Percentiles rank a stretch among this genome's conserved stretches.
phyloP scores from a whole-genome alignment of 2,113 vertebrate species.

The Synodontis membranacea region DNA sequence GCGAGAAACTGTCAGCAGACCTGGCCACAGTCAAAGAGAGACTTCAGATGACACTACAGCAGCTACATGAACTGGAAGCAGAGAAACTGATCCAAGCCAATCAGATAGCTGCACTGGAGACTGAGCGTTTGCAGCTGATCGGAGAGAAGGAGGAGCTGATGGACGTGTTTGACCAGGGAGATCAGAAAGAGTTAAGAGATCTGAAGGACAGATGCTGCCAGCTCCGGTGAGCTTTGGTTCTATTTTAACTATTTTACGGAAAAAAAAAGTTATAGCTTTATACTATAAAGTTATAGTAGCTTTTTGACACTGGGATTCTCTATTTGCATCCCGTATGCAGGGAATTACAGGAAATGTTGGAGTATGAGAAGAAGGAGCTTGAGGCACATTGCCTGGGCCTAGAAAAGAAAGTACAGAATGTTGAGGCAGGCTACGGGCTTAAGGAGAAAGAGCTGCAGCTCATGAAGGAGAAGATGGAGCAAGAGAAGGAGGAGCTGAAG shows the following conservation, averaged over 20 bases:
- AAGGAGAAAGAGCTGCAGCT: conserved; percentile 55
- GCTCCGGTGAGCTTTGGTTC: conserved; percentile 63
- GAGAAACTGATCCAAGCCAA: conserved; percentile 56
- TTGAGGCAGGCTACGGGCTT: conserved; percentile 52
- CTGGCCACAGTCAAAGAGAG: conserved; percentile 57
- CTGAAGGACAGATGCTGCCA: conserved; percentile 58
- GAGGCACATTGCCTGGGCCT: conserved; percentile 55
- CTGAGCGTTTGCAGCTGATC: conserved; percentile 58
- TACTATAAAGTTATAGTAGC: background rate
- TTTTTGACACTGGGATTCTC: background rate
- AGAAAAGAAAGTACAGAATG: conserved; percentile 57
- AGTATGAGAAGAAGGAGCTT: conserved; percentile 65
- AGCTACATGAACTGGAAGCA: conserved; percentile 62
- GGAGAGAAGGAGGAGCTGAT: conserved; percentile 64
- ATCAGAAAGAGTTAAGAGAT: conserved; percentile 39
- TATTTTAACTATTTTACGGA: background rate
- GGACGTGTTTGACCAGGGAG: conserved; percentile 36
- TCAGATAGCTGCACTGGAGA: conserved; percentile 61
- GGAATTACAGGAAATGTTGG: conserved; percentile 53
- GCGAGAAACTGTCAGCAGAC: conserved; percentile 64
- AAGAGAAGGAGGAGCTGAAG: conserved; percentile 60
- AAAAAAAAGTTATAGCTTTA: background rate
- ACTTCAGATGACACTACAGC: conserved; percentile 53
- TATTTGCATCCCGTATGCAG: conserved; percentile 52
- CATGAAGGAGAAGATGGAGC: conserved; percentile 51